phyloP scores from a whole-genome alignment of 2,113 vertebrate genomes.

The Eublepharis macularius region DNA sequence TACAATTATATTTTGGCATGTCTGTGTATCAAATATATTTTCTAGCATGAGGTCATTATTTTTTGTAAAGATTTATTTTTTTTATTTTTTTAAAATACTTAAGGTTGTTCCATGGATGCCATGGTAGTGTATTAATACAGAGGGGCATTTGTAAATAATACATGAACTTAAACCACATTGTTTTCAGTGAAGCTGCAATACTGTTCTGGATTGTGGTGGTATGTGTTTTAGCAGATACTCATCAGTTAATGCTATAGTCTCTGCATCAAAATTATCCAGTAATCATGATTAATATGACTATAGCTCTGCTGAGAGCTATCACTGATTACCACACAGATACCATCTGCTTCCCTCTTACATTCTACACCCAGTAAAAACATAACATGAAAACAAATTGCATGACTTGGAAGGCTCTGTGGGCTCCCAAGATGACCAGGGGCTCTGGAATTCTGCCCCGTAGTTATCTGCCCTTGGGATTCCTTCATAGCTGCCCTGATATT shows the following conservation, averaged over 20 bases:
- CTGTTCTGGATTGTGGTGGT: background rate
- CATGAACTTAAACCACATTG: background rate
- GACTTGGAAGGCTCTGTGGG: no score
- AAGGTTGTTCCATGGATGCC: conserved; percentile 42
- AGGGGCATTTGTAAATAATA: conserved; percentile 6
- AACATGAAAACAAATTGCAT: no score
- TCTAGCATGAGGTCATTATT: background rate
- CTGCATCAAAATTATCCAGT: background rate
- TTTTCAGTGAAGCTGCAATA: background rate
- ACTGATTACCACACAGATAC: background rate
- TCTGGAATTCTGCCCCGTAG: no score
- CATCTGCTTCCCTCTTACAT: background rate
- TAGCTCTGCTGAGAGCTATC: background rate
- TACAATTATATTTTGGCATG: no score
- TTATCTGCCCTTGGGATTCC: background rate
- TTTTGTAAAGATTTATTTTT: conserved; percentile 1
- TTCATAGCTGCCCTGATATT: background rate
- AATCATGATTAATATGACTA: background rate
- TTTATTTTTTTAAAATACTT: no score
- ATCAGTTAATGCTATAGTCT: background rate
- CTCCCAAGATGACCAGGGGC: no score
- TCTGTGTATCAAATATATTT: no score
- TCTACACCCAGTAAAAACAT: no score
- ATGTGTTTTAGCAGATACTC: conserved; percentile 6
- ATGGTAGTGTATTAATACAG: conserved; percentile 52